Conservation (phyloP, 1,140 invertebrate species). For the Drosophila bipectinata region DNA sequence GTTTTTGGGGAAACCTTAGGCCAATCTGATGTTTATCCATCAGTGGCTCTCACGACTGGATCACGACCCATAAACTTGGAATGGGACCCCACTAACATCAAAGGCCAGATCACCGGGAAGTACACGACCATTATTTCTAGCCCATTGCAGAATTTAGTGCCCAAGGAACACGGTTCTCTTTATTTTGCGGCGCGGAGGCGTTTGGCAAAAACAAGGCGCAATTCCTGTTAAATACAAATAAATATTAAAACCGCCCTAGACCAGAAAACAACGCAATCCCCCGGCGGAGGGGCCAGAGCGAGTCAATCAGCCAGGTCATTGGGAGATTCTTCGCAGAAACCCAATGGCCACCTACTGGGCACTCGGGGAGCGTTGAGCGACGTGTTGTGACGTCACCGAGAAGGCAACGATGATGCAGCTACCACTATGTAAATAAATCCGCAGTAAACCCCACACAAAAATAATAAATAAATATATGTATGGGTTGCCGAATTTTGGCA, state of each 20-base stretch:
- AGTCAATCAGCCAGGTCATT: conserved; percentile 53
- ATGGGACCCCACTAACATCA: conserved; percentile 27
- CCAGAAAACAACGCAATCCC: conserved; percentile 41
- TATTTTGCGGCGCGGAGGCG: conserved; percentile 24
- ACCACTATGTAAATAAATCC: conserved; percentile 13
- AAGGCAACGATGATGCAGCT: conserved; percentile 27
- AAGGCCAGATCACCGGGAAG: conserved; percentile 24
- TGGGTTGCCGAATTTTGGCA: conserved; percentile 5
- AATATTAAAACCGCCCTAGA: conserved; percentile 45
- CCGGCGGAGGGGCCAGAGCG: background rate
- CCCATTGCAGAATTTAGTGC: conserved; percentile 6
- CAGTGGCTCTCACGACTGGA: background rate
- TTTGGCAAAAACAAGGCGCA: conserved; percentile 61
- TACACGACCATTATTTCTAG: conserved; percentile 26
- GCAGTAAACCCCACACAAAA: conserved; percentile 20
- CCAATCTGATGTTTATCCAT: conserved; percentile 13
- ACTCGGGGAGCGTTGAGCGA: conserved; percentile 24
- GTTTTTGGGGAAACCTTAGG: conserved; percentile 4
- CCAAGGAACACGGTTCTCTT: background rate
- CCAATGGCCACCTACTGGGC: conserved; percentile 55
- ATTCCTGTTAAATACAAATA: conserved; percentile 71
- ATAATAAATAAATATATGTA: conserved; percentile 35
- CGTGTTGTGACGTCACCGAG: conserved; percentile 48
- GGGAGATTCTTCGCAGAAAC: conserved; percentile 39
- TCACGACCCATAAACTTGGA: conserved; percentile 1